Evolutionary conservation across 2,113 vertebrate species (phyloP), one percentile per base, ranked within the genome.

Genomic region (Amphiprion percula): DNA sequence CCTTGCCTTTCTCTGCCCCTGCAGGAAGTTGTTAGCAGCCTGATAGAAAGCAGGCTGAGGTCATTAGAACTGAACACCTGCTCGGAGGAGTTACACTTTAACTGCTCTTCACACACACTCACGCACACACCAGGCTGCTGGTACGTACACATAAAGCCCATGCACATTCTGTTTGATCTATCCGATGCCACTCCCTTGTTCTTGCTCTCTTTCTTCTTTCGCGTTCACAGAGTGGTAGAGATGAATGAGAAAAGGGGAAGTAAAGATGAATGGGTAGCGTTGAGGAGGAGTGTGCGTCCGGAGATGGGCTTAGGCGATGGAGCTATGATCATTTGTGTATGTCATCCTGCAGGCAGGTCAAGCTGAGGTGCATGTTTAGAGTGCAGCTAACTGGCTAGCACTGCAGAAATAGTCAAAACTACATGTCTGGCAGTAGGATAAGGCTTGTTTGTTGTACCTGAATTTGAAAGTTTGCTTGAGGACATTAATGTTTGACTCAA

Each of bases 61-160:
- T 90, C 92, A 92, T 93, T 92, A 90, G 79, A 86, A 68, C 28
- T 77, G 85, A 90, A 93, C 92, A 94, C 92, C 93, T 94, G 93
- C 89, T 87, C 44, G 24, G 74, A 87, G 89, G 88, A 92, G 92
- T 92, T 92, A 92, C 80, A 88, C 82, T 93, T 92, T 92, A 92
- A 91, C 93, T 83, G 77, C 83, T 83, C 82, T 55, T 82, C 75
- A 86, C 87, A 91, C 85, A 83, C 81, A 85, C 79, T 0, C 83
- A 50, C 66, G 3, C 26, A 61, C 80, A 70, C 50, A 75, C 53
- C 3, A 14, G 63, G 54, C 75, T 64, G 73, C 77, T 66, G 41
- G 68, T 71, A 67, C 28, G 30, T 55, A 82, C 79, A 82, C 86
- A 81, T 26, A 54, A 71, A 86, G 52, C 64, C 58, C 53, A 85